Evolutionary conservation across 1,140 invertebrate species (phyloP).

Genomic region (Calliphora vicina): DNA sequence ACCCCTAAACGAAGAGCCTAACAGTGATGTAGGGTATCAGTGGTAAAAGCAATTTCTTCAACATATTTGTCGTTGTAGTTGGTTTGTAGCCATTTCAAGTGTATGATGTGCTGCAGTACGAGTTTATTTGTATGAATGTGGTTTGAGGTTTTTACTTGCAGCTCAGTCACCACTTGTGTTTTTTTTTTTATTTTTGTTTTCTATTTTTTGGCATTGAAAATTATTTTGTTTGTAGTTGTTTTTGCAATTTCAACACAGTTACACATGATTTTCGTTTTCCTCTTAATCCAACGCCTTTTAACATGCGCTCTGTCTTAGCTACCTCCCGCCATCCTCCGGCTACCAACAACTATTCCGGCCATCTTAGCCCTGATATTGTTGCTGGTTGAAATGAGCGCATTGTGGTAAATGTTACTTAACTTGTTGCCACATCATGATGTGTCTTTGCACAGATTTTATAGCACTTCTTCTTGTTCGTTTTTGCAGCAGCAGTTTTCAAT

Average conservation of each 20-base stretch:
- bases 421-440: constrained; percentile 26
- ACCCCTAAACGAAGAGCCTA: too few species aligned
- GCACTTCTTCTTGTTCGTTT: background rate
- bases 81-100: too few species aligned
- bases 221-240: background rate
- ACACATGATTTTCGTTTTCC: background rate
- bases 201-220: background rate
- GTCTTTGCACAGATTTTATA: background rate
- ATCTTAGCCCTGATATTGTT: background rate
- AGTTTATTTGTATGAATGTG: background rate
- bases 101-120: background rate
- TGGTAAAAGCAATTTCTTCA: too few species aligned
- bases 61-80: too few species aligned
- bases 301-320: background rate
- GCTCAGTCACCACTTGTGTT: background rate
- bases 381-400: background rate
- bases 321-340: background rate
- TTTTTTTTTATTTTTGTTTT: background rate
- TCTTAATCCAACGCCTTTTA: background rate
- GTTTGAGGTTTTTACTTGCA: constrained; percentile 7
- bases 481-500: background rate
- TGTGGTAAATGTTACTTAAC: constrained; percentile 31
- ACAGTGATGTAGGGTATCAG: too few species aligned
- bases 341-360: background rate
- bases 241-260: background rate